phyloP scores from a whole-genome alignment of 2,113 vertebrate genomes.

The Anseranas semipalmata region DNA sequence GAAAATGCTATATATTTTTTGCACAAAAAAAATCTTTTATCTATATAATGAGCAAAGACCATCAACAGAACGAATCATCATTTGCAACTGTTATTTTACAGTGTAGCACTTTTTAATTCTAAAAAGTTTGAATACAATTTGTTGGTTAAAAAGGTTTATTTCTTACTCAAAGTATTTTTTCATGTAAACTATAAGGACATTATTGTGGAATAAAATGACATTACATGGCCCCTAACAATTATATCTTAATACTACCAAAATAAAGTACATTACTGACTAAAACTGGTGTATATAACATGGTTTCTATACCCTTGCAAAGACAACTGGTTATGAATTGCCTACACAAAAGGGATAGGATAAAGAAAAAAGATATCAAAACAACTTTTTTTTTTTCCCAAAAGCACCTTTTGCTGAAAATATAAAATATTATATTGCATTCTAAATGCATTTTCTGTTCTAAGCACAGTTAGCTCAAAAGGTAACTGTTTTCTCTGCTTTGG shows the following conservation, averaged over 20 bases:
- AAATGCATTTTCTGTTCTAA: background rate
- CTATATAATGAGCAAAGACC: background rate
- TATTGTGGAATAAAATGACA: background rate
- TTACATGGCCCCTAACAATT: background rate
- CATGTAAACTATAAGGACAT: background rate
- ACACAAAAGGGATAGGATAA: background rate
- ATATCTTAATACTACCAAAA: background rate
- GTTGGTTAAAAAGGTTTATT: background rate
- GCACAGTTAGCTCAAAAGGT: constrained; percentile 3
- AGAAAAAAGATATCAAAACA: background rate
- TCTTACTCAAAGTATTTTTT: background rate
- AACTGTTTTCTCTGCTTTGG: constrained; percentile 31
- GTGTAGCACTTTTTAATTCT: background rate
- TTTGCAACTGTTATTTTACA: background rate
- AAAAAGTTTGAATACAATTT: background rate
- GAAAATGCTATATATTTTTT: background rate
- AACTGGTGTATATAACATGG: background rate
- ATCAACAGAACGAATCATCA: background rate
- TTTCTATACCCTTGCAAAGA: background rate
- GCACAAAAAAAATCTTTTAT: background rate
- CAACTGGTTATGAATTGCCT: background rate
- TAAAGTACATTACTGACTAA: background rate
- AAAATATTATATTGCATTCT: background rate
- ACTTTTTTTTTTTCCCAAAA: background rate
- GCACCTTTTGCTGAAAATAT: background rate